Base-by-base conservation (phyloP, 64 coral and sea anemone genomes). In the Montipora capricornis region DNA sequence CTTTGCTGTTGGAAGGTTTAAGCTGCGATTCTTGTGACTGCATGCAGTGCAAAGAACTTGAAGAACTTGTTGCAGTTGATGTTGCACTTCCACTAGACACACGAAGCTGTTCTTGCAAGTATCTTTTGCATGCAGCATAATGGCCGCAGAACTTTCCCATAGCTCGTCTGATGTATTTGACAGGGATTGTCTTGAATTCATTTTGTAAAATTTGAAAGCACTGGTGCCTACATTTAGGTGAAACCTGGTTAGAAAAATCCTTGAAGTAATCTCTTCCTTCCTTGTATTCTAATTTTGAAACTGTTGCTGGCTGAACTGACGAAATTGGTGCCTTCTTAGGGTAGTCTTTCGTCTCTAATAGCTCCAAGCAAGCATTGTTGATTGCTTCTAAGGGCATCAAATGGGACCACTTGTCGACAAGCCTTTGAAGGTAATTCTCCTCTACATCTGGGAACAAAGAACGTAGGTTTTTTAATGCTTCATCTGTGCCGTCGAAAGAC, bases 111-210 rank as follows among this genome's bases (percentile, higher is more conserved):
- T 99, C 98, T 92, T 99, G 95, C 37, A 99, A 49, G 22, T 53
- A 89, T 51, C 94, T 96, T 64, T 87, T 91, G 16, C 79, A 79
- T 8, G 98, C 95, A 5, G 98, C 98, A 79, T 99, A 99, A 52
- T 99, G 98, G 29, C 49, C 2, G 12, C 74, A 70, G 68, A 73
- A 96, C 61, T 92, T 94, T 15, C 1, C 7, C 83, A 93, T 52
- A 53, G 84, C 94, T 19, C 0, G 87, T 14, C 89, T 91, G 22
- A 99, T 96, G 44, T 96, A 80, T 44, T 15, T 87, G 12, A 90
- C 82, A 12, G 78, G 53, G 6, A 99, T 57, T 7, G 7, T 93
- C 46, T 68, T 85, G 52, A 96, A 99, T 47, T 99, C 95, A 73
- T 95, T 90, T 55, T 87, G 68, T 11, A 99, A 78, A n/a, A 95